phyloP scores from a whole-genome alignment of 2,888 invertebrate genomes.

The Branchipolynoe longqiensis region DNA sequence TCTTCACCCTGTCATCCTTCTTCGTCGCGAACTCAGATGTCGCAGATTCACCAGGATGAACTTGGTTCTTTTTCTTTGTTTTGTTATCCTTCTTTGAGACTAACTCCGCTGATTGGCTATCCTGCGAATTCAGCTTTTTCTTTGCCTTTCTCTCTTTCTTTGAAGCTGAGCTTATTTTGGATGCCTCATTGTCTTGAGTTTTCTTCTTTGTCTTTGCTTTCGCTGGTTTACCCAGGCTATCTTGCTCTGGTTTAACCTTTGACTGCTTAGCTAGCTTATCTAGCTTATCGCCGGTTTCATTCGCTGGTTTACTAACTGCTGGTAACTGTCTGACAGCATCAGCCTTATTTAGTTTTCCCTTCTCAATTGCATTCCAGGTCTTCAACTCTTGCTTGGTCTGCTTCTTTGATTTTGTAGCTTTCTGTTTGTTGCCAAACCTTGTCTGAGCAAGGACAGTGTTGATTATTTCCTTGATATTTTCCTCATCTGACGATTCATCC shows the following conservation, averaged over 20 bases:
- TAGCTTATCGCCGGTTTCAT: not conserved
- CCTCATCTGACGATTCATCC: constrained; percentile 39
- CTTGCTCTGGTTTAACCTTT: not conserved
- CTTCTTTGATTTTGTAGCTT: not conserved
- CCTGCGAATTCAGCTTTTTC: not conserved
- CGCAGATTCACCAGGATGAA: no score
- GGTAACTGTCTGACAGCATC: not conserved
- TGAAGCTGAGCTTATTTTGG: no score
- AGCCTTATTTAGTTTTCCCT: not conserved
- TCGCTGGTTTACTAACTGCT: not conserved
- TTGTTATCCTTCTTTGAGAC: not conserved
- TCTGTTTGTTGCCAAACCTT: not conserved
- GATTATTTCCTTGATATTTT: constrained; percentile 37
- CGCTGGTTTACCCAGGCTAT: not conserved
- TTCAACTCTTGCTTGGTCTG: not conserved
- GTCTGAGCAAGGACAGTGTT: constrained; percentile 36
- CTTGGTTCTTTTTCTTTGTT: not conserved
- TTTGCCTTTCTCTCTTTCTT: no score
- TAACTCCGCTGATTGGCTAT: not conserved
- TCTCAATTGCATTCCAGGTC: not conserved
- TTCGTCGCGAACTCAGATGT: no score
- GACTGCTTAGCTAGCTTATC: not conserved
- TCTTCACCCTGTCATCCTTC: no score
- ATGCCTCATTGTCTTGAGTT: no score
- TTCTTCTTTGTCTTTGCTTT: constrained; percentile 30